phyloP scores from a whole-genome alignment of 2,888 invertebrate species.

The Melitaea athalia region DNA sequence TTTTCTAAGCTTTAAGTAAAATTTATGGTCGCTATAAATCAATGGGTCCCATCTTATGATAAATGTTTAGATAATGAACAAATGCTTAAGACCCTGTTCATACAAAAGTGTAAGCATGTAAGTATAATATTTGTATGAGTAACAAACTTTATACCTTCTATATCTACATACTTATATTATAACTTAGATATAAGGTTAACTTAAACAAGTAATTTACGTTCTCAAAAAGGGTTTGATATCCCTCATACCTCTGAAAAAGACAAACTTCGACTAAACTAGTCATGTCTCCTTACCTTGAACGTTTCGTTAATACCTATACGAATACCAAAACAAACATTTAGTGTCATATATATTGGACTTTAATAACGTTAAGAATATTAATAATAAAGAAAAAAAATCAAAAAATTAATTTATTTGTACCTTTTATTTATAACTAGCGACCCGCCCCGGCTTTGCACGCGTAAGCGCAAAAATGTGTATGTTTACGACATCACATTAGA shows the following conservation, averaged over 20 bases:
- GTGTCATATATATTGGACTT: conserved; percentile 14
- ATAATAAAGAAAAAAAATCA: too few species aligned
- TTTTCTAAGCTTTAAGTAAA: conserved; percentile 19
- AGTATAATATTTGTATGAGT: background rate
- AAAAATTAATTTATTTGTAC: too few species aligned
- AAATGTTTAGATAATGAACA: conserved; percentile 9
- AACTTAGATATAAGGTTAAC: background rate
- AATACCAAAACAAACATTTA: conserved; percentile 17
- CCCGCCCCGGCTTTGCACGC: too few species aligned
- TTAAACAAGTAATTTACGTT: background rate
- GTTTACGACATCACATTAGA: too few species aligned
- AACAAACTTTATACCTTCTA: background rate
- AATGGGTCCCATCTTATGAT: conserved; percentile 2
- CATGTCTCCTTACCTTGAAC: conserved; percentile 14
- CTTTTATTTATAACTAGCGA: too few species aligned
- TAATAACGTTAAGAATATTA: background rate
- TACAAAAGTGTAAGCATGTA: background rate
- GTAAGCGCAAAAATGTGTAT: too few species aligned
- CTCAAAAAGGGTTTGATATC: background rate
- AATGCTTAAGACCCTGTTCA: background rate
- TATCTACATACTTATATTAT: background rate
- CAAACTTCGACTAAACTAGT: background rate
- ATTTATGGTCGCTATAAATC: conserved; percentile 20
- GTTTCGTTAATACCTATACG: conserved; percentile 22
- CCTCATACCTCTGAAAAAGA: conserved; percentile 1